Base-by-base conservation (phyloP, 2,797 vertebrate genomes). In the Enteromius afrohamiltoni region DNA sequence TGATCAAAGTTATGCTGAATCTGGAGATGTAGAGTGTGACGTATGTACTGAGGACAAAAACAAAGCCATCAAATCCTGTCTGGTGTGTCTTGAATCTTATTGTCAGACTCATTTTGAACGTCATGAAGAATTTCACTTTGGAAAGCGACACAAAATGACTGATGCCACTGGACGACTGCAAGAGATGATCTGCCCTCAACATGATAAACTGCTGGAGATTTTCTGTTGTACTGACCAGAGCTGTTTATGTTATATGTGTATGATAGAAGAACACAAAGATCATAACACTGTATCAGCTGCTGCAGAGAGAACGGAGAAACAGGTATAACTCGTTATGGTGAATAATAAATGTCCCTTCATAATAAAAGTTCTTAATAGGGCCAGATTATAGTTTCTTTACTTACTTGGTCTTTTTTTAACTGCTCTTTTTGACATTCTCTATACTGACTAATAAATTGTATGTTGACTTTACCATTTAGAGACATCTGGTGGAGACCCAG, bases 71-170 rank as follows among this genome's bases (percentile, higher is more conserved):
- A 51, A 73, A 2, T 73, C 70, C 16, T 73, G 70, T 73, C 45
- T 73, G 45, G 17, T 6, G 17, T 73, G 70, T 49, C 45, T 73
- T 16, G 0, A 73, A 0, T 73, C 70, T 6, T 73, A 73, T 3
- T 73, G 70, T 73, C 26, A 21, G 0, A 31, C 0, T 0, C 45
- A 73, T 51, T 0, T 31, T 1, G 26, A 73, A 49, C 16, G 0
- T 0, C 69, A 71, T 4, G 69, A 70, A 4, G 1, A 4, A 1
- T 23, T 42, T 45, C 40, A 42, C 10, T 9, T 6, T 1, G 10
- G 5, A 3, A 69, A 6, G 67, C 0, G 6, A 47, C 68, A 71
- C 0, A 19, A 47, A 0, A 49, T 49, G 23, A 42, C 40, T 42
- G 42, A 71, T 0, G 42, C 69, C 23, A 19, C 69, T 10, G 1